Base-by-base conservation (phyloP, 2,888 invertebrate species). In the Stramonita haemastoma region DNA sequence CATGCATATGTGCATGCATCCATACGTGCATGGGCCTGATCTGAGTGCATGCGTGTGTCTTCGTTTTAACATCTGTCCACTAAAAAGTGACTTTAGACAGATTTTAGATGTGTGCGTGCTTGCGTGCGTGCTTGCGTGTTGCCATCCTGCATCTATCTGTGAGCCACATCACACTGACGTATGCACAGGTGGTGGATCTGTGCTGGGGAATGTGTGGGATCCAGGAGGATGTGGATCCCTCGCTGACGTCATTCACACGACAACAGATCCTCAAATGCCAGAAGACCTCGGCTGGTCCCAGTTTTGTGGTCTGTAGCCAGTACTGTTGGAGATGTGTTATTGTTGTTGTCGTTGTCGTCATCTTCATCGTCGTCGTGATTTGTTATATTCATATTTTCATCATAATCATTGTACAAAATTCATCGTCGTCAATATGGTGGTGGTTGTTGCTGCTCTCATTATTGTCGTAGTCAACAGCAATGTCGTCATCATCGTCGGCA, bases 161-260 rank as follows among this genome's bases (percentile, higher is more conserved):
- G 79, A 32, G 79, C n/a, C 32, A 0, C 32, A n/a, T 79, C 17
- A 32, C 15, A 46, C 8, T 83, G n/a, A 29, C 73, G 73, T 73
- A 11, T n/a, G 81, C 36, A n/a, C 90, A 95, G 95, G 90, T 95
- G 29, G 92, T 95, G 13, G 95, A 95, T 90, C 90, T 95, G 66
- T 93, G 93, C 57, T 95, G 95, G 95, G 95, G 95, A 13, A 32
- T 93, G 29, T 73, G 91, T 15, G 90, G 89, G n/a, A 85, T 91
- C 11, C 90, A 90, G 13, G 70, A 87, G 13, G 34, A 46, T 22
- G 17, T 32, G 29, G 56, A 89, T 77, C 88, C 70, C 22, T 87
- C 87, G 11, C 34, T 90, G 70, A 73, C 89, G 19, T 57, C 81
- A 19, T 70, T 91, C 46, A 89, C 88, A 22, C 89, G 77, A 29